phyloP scores from a whole-genome alignment of 2,888 invertebrate genomes.

The Pecten maximus region DNA sequence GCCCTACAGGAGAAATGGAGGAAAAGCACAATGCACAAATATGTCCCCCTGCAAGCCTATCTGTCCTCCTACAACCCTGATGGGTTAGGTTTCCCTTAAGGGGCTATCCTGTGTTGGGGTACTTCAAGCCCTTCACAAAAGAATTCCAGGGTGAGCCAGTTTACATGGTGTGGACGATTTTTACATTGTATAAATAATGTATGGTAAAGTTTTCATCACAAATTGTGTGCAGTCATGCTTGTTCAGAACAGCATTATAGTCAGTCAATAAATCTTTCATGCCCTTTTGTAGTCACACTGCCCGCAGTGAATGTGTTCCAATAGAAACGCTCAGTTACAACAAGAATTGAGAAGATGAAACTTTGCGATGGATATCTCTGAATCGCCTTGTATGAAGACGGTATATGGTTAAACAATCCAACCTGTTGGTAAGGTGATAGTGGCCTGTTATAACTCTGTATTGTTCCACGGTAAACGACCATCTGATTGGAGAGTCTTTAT shows the following conservation, averaged over 20 bases:
- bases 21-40: slow-evolving; percentile 3
- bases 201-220: slow-evolving; percentile 25
- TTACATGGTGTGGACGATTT: slow-evolving; percentile 15
- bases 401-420: background rate
- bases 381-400: background rate
- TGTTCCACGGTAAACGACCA: background rate
- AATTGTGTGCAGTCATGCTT: slow-evolving; percentile 35
- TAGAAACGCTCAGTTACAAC: slow-evolving; percentile 9
- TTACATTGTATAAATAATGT: slow-evolving; percentile 23
- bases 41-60: background rate
- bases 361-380: background rate
- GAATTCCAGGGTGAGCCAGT: slow-evolving; percentile 27
- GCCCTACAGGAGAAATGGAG: background rate
- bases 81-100: slow-evolving; percentile 14
- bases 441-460: background rate
- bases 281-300: background rate
- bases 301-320: background rate
- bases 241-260: background rate
- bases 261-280: slow-evolving; percentile 6
- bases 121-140: background rate
- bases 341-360: background rate
- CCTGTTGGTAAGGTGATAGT: background rate
- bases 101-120: background rate
- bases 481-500: background rate
- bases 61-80: background rate